Percentiles rank a stretch among this genome's conserved stretches.
phyloP scores from a whole-genome alignment of 2,797 vertebrate genomes.

The Salarias fasciatus region DNA sequence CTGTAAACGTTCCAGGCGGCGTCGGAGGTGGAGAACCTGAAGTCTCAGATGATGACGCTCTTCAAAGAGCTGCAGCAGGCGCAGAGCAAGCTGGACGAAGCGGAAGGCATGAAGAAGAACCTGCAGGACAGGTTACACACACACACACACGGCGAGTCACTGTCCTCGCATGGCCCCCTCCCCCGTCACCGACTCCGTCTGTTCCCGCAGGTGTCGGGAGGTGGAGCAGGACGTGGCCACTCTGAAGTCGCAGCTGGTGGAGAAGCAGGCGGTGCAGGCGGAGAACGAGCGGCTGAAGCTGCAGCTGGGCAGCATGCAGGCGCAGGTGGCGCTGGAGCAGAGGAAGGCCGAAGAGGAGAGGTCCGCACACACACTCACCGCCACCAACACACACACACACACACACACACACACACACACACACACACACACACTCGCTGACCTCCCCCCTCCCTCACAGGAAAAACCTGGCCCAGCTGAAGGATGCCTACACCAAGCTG shows the following conservation, averaged over 20 bases:
- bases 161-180: too few relatives aligned
- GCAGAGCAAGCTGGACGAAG: constrained; percentile 91
- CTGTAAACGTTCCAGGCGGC: too few relatives aligned
- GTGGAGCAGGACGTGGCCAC: constrained; percentile 86
- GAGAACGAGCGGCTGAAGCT: constrained; percentile 89
- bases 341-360: constrained; percentile 90
- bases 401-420: too few relatives aligned
- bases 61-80: constrained; percentile 94
- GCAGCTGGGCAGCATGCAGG: constrained; percentile 91
- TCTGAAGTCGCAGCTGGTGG: constrained; percentile 85
- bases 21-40: constrained; percentile 89
- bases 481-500: constrained; percentile 89
- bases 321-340: constrained; percentile 90
- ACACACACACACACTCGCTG: background rate
- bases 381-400: too few relatives aligned
- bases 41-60: constrained; percentile 86
- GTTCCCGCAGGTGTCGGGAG: constrained; percentile 84
- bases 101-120: constrained; percentile 93
- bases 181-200: too few relatives aligned
- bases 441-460: constrained; percentile 68
- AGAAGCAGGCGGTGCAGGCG: constrained; percentile 89
- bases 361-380: too few relatives aligned
- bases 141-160: too few relatives aligned
- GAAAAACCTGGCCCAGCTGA: constrained; percentile 83
- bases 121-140: constrained; percentile 94